Conservation (phyloP, 2,113 vertebrate genomes). For the Brachypodius melanocephalos region DNA sequence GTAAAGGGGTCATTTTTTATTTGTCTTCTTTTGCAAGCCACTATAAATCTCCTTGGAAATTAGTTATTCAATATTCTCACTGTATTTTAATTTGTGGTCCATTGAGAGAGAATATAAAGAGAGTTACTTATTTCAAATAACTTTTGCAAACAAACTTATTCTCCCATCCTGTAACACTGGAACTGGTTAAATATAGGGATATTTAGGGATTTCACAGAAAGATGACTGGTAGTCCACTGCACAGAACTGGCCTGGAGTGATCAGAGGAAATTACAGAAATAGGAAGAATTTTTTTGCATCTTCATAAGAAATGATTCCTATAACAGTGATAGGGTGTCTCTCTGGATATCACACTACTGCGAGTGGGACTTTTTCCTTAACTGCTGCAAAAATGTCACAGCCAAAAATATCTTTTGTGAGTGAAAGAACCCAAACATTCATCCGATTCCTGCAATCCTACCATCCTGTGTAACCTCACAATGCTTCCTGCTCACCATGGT, state of each 20-base stretch:
- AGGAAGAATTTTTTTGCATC: not conserved
- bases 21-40: not conserved
- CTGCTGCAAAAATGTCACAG: conserved; percentile 22
- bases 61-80: not conserved
- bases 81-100: not conserved
- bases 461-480: not conserved
- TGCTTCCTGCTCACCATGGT: not conserved
- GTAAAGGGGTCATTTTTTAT: conserved; percentile 18
- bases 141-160: not conserved
- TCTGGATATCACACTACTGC: not conserved
- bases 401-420: conserved; percentile 10
- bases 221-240: not conserved
- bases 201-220: not conserved
- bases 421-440: not conserved
- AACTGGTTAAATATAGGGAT: not conserved
- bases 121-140: not conserved
- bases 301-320: not conserved
- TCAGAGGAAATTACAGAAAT: not conserved
- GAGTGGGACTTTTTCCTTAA: not conserved
- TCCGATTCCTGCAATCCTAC: not conserved
- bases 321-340: not conserved
- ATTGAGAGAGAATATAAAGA: not conserved
- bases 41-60: conserved; percentile 8
- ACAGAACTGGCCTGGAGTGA: not conserved
- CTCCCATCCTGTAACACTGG: not conserved